Evolutionary conservation across 2,888 invertebrate species (phyloP).

Genomic region (Microctonus hyperodae): DNA sequence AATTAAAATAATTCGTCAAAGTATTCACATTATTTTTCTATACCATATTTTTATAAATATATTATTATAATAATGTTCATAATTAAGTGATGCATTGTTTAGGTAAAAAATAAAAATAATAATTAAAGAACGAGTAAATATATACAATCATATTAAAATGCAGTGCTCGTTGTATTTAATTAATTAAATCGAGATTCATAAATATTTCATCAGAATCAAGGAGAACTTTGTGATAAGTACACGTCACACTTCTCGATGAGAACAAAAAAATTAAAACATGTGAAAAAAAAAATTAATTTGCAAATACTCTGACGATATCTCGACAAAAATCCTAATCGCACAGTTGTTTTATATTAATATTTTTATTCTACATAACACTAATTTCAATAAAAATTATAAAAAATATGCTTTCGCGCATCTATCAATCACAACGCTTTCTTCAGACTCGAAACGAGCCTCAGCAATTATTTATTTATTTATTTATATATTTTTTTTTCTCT

Average conservation of each 20-base stretch:
- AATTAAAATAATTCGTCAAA: neutral
- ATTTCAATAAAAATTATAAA: conserved; percentile 43
- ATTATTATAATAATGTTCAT: neutral
- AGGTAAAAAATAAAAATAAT: neutral
- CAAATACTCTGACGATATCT: conserved; percentile 11
- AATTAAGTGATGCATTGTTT: neutral
- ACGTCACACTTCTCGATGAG: neutral
- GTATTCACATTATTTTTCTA: neutral
- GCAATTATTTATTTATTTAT: neutral
- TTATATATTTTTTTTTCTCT: conserved; percentile 13
- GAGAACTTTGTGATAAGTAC: neutral
- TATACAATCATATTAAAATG: neutral
- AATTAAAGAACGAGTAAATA: neutral
- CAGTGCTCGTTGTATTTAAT: neutral
- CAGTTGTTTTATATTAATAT: conserved; percentile 5
- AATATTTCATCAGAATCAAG: neutral
- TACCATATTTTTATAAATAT: neutral
- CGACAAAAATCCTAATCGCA: conserved; percentile 18
- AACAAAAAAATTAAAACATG: neutral
- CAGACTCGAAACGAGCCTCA: conserved; percentile 4
- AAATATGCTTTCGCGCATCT: conserved; percentile 43
- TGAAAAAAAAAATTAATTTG: conserved; percentile 1
- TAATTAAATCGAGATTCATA: neutral
- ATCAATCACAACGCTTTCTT: conserved; percentile 35
- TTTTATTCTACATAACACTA: conserved; percentile 33